Conservation (phyloP, 2,888 invertebrate genomes). For the Drosophila multiciliata region DNA sequence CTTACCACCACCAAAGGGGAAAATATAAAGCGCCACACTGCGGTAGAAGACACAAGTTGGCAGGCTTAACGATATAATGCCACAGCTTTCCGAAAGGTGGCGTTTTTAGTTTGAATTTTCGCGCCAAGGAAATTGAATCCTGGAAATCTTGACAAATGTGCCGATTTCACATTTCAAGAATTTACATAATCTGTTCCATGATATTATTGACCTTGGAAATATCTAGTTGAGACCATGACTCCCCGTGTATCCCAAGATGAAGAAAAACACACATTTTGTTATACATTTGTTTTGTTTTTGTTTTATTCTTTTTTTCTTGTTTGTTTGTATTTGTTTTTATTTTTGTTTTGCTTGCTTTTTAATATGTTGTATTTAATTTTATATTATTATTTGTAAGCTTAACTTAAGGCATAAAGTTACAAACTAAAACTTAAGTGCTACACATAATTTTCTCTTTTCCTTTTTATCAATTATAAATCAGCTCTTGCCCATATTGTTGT, state of each 20-base stretch:
- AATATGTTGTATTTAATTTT: constrained; percentile 73
- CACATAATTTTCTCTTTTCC: constrained; percentile 46
- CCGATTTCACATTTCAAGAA: neutral
- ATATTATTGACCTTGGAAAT: too few species aligned
- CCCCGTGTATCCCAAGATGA: neutral
- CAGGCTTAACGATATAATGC: too few species aligned
- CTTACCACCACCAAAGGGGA: too few species aligned
- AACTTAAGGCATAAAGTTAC: constrained; percentile 84
- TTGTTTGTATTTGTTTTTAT: constrained; percentile 53
- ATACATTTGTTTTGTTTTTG: constrained; percentile 68
- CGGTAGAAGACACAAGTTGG: too few species aligned
- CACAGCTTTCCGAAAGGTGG: too few species aligned
- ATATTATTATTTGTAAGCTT: constrained; percentile 81
- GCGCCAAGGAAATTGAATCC: too few species aligned
- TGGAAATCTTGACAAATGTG: neutral
- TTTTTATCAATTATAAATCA: constrained; percentile 56
- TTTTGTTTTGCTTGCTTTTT: constrained; percentile 68
- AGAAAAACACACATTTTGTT: constrained; percentile 50
- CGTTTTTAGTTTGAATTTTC: too few species aligned
- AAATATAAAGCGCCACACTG: too few species aligned
- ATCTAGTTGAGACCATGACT: neutral
- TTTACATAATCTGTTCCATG: neutral
- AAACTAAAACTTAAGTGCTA: constrained; percentile 81
- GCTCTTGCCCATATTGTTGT: constrained; percentile 57
- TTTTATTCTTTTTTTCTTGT: constrained; percentile 54